Conservation (phyloP, 2,888 invertebrate species). For the Yponomeuta cagnagella region DNA sequence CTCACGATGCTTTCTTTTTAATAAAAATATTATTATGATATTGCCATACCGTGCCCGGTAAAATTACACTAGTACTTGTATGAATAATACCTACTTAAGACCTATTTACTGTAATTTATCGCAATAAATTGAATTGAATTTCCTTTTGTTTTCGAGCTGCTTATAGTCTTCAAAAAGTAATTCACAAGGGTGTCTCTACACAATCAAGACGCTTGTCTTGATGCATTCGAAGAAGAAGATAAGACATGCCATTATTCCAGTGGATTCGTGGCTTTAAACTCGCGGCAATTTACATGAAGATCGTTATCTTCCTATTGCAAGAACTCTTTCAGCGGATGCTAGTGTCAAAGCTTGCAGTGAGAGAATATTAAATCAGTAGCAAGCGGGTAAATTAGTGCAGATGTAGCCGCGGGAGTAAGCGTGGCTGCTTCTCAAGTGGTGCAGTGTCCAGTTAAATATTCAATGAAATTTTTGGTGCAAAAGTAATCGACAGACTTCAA, state of each 20-base stretch:
- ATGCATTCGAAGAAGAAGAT: neutral
- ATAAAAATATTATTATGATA: too few relatives aligned
- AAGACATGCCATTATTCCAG: neutral
- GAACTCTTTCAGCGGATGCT: conserved; percentile 14
- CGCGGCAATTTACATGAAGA: conserved; percentile 2
- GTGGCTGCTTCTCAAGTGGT: neutral
- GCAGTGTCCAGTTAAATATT: neutral
- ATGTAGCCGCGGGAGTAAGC: conserved; percentile 12
- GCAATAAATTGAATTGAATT: too few relatives aligned
- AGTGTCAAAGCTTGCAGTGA: conserved; percentile 12
- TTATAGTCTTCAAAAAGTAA: too few relatives aligned
- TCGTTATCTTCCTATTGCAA: conserved; percentile 11
- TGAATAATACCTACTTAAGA: too few relatives aligned
- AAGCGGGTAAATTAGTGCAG: conserved; percentile 18
- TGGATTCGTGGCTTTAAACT: neutral
- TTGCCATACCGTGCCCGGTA: too few relatives aligned
- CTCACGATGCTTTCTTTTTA: too few relatives aligned
- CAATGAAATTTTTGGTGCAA: neutral
- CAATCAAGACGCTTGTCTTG: neutral
- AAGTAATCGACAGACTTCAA: neutral
- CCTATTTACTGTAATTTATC: too few relatives aligned
- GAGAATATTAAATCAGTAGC: conserved; percentile 17
- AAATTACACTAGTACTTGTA: too few relatives aligned
- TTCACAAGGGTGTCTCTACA: too few relatives aligned
- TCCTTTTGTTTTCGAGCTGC: too few relatives aligned